These are phyloP conservation scores for Megaptera novaeangliae DNA, from an alignment of 2,113 vertebrate species.

Conservation along the genomic window DNA sequence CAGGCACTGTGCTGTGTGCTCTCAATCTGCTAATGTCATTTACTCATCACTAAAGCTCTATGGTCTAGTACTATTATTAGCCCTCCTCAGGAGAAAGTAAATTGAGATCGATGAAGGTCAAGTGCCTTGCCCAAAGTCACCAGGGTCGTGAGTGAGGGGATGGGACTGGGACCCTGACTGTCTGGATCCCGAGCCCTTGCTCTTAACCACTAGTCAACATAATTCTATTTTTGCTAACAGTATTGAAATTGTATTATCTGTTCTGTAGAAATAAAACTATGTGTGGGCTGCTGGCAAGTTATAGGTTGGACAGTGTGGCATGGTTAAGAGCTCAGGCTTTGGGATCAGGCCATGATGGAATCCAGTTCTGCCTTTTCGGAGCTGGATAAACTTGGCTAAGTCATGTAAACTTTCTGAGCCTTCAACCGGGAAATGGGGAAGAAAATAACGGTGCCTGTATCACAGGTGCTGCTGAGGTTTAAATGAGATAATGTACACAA, in stretches of 20 bases:
- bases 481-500: not conserved
- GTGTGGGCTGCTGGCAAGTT: not conserved
- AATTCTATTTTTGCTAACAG: not conserved
- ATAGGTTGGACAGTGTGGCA: not conserved
- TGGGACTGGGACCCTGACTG: not conserved
- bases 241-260: not conserved
- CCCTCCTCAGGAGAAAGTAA: not conserved
- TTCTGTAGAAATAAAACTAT: not conserved
- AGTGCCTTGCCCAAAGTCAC: not conserved
- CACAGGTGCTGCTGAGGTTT: not conserved
- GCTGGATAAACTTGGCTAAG: not conserved
- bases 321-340: not conserved
- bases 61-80: not conserved
- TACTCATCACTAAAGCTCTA: not conserved
- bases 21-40: not conserved
- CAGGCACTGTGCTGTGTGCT: not conserved
- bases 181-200: not conserved
- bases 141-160: not conserved
- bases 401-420: not conserved
- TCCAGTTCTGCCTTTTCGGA: not conserved
- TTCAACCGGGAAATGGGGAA: not conserved
- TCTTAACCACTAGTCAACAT: not conserved
- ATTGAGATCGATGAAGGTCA: not conserved
- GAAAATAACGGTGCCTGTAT: not conserved
- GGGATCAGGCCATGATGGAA: not conserved